Evolutionary conservation across 2,113 vertebrate genomes (phyloP), one percentile per base, ranked within the genome.

Genomic region (Thalassoma bifasciatum): DNA sequence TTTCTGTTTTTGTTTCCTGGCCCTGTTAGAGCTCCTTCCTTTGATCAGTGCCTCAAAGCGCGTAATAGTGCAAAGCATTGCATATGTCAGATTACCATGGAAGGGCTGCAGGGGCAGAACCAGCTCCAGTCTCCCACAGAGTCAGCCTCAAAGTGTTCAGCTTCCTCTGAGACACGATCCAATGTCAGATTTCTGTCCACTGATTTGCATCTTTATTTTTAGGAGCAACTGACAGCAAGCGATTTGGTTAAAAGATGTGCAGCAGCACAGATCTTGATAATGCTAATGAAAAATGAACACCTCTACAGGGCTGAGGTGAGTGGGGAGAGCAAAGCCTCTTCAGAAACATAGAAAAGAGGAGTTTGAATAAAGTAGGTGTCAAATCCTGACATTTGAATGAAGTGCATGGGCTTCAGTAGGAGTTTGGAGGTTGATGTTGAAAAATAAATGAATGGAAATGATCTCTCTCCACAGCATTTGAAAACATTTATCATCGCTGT

Each of bases 21-120:
- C 77, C 72, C 70, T 47, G 78, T 69, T 81, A 46, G 75, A 75
- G 65, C 81, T 72, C 23, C 2, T 40, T 63, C 67, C 79, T 87
- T 90, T 91, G 86, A 90, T 90, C 90, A 66, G 72, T 57, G 81
- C 77, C 88, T 86, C 86, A 80, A 68, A 88, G 88, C 77, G 56
- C 72, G 75, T 46, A 79, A 81, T 75, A 81, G 80, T 86, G 88
- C 86, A 86, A 83, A 84, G 75, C 78, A 17, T 61, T 69, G 81
- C 78, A 75, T 82, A 75, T 84, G 82, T 86, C 84, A 86, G 84
- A 86, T 88, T 78, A 86, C 37, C 54, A 64, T 75, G 81, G 84
- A 84, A 83, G 69, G 73, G 62, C 86, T 86, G 83, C 83, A 86
- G 81, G 81, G 74, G 71, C 81, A 69, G 16, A 66, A 58, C 56